Base-by-base conservation (phyloP, 2,888 invertebrate species). In the Himalopsyche tibetana region DNA sequence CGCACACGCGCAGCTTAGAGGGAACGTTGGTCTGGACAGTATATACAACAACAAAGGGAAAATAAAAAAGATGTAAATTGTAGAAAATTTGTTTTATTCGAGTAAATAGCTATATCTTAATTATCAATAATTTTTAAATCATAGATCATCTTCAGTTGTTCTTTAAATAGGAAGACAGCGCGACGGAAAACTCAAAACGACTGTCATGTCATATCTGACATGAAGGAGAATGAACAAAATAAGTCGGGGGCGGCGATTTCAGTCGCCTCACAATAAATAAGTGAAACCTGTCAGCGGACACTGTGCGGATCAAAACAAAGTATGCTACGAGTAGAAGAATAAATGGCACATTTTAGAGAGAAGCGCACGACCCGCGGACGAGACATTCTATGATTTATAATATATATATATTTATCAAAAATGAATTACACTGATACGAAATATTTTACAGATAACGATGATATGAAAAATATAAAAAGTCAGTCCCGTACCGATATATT, bases 61-160 rank as follows among this genome's bases (percentile, higher is more conserved):
- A 89, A 89, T 90, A 91, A 90, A 90, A 45, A 89, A 90, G 90
- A 88, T 51, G 38, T 17, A 40, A 42, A 88, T 88, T 91, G 92
- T 92, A 92, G 92, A 93, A 93, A 93, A 93, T 93, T 93, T 93
- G 92, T 93, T 93, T 93, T 93, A 93, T 93, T 93, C 93, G 93
- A 93, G 93, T 93, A 93, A 92, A 93, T 93, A 93, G 93, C 93
- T 93, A 93, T 93, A 93, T 91, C 93, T 93, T 93, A 93, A 92
- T 92, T 86, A 88, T 85, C 85, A 86, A 85, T 87, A 88, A 85
- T 83, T 88, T 83, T 84, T 86, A 82, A 84, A 84, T 86, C 84
- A 88, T 84, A 87, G 86, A 85, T 87, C 86, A 88, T 88, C 87
- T 85, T 85, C 87, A 85, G 86, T 80, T 85, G 82, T 83, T 28